Evolutionary conservation across 2,113 vertebrate species (phyloP).

Genomic region (Sylvietta virens): DNA sequence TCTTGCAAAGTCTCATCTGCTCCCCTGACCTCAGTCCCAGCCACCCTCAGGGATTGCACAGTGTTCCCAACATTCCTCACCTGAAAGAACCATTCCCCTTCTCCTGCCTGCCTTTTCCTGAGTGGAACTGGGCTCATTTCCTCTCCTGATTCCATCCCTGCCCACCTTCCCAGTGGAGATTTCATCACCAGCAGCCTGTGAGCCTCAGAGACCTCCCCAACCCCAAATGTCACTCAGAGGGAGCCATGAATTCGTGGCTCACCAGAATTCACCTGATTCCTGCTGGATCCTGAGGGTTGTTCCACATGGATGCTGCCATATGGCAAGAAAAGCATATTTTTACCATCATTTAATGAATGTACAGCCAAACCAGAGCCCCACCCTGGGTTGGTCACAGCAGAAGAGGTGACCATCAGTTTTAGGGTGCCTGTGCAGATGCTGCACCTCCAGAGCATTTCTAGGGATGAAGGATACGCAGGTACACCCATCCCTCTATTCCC

Average conservation of each 20-base stretch:
- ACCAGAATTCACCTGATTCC: neutral
- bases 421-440: neutral
- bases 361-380: neutral
- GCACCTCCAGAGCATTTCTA: neutral
- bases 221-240: neutral
- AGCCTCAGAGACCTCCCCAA: neutral
- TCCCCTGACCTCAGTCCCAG: neutral
- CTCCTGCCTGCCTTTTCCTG: neutral
- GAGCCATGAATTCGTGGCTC: neutral
- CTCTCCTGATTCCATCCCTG: neutral
- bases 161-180: neutral
- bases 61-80: neutral
- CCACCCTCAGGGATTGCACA: neutral
- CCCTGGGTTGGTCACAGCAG: neutral
- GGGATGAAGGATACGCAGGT: neutral
- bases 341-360: neutral
- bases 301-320: neutral
- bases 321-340: neutral
- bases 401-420: neutral
- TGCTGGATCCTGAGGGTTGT: neutral
- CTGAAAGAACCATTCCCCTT: neutral
- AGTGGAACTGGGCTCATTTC: neutral
- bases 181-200: neutral
- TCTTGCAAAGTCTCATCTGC: no score
- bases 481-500: neutral